Base-by-base conservation (phyloP, 2,113 vertebrate species). In the Misgurnus mizolepis region DNA sequence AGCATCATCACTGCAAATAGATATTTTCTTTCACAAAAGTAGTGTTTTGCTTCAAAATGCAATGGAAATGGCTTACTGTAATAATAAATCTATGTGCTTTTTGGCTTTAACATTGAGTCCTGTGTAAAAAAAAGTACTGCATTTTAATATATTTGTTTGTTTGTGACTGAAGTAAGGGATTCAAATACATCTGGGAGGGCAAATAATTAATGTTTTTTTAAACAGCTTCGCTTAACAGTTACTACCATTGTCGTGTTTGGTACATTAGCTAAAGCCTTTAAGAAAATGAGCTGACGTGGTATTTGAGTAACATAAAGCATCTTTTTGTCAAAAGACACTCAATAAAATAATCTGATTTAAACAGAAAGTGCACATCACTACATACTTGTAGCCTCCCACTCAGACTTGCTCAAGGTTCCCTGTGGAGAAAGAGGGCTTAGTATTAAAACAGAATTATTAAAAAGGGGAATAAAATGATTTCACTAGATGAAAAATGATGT, bases 311-410 rank as follows among this genome's bases (percentile, higher is more conserved):
- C 39, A 43, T 73, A 58, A 58, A 58, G 40, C 39, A 15, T 18
- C 39, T 39, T 5, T 40, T 34, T 18, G 12, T 15, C 12, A 69
- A 64, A 74, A 27, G 7, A 72, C 0, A 14, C 50, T 53, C 14
- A 18, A 58, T 58, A 6, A 58, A 4, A 58, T 14, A 58, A 11
- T 12, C 22, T 5, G 17, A 62, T 15, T 18, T 76, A 15, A 65
- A 79, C 10, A 64, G 3, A 40, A 47, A 53, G 40, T 39, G 43
- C 3, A 55, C 0, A 49, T 1, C 14, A 58, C 75, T 67, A 96
- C 96, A 92, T 92, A 99, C 96, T 96, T 90, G 97, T 90, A 86
- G 96, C 97, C 82, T 97, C 97, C 97, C 97, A 99, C 90, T 99
- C 96, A 15, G 96, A 96, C 84, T 93, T 94, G 92, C 96, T 97